These are phyloP conservation scores for Doris montereyensis DNA, from an alignment of 2,888 invertebrate species.

Conservation along the genomic window DNA sequence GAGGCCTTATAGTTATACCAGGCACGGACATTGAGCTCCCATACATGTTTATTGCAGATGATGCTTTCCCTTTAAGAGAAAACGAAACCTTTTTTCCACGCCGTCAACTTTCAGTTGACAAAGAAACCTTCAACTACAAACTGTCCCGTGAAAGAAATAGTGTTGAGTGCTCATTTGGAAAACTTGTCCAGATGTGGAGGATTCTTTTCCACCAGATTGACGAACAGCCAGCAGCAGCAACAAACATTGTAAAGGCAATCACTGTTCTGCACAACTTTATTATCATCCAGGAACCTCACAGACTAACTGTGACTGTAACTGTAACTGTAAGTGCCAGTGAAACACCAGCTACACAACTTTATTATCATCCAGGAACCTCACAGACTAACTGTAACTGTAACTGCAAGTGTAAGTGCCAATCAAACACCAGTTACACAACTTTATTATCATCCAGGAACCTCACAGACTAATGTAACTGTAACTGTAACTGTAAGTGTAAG, in stretches of 20 bases:
- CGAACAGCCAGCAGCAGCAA: too few species aligned
- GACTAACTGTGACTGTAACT: background rate
- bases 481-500: background rate
- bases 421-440: slow-evolving; percentile 8
- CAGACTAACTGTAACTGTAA: slow-evolving; percentile 1
- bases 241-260: too few species aligned
- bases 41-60: slow-evolving; percentile 5
- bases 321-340: background rate
- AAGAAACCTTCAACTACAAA: too few species aligned
- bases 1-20: background rate
- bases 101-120: background rate
- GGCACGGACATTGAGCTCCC: slow-evolving; percentile 1
- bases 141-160: slow-evolving; percentile 14
- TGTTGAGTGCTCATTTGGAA: slow-evolving; percentile 22
- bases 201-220: too few species aligned
- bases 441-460: too few species aligned
- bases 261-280: too few species aligned
- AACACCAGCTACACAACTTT: too few species aligned
- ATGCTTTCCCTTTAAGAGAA: slow-evolving; percentile 10
- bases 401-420: background rate
- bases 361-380: too few species aligned
- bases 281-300: background rate
- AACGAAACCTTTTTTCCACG: slow-evolving; percentile 24
- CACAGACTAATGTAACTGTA: background rate
- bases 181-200: too few species aligned